These are phyloP conservation scores for Alces alces DNA, from an alignment of 2,113 vertebrate species.

Conservation along the genomic window DNA sequence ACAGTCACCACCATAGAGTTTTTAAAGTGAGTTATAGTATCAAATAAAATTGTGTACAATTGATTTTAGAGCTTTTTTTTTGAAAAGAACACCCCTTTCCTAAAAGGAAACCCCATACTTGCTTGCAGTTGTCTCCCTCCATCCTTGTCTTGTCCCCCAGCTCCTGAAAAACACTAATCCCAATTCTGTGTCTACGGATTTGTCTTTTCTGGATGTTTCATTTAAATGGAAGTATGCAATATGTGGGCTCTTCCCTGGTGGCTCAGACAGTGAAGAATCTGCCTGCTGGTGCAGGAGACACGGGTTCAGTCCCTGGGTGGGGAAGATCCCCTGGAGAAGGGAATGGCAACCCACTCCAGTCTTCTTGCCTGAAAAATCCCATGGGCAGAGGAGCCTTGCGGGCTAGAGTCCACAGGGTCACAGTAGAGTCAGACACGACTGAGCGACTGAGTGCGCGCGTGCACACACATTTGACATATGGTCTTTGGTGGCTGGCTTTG, in stretches of 20 bases:
- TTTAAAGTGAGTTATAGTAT: background rate
- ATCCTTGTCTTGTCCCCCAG: background rate
- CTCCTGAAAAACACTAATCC: background rate
- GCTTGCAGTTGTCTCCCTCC: no score
- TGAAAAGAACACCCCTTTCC: background rate
- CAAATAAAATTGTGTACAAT: background rate
- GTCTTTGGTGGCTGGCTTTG: background rate
- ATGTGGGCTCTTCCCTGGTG: background rate
- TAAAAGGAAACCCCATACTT: background rate
- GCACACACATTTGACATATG: rapidly evolving
- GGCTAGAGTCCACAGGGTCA: background rate
- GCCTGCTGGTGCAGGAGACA: background rate
- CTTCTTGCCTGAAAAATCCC: background rate
- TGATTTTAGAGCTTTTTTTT: background rate
- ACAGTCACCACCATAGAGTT: background rate
- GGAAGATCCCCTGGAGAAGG: background rate
- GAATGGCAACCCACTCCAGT: background rate
- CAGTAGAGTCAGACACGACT: background rate
- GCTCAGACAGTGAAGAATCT: background rate
- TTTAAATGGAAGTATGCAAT: rapidly evolving
- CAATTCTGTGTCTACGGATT: background rate
- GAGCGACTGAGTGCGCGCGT: rapidly evolving
- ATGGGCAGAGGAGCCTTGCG: background rate
- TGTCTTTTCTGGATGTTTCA: background rate
- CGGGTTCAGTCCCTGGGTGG: background rate